These are phyloP conservation scores for Peromyscus attwateri DNA, from an alignment of 2,797 vertebrate species.

Conservation along the genomic window DNA sequence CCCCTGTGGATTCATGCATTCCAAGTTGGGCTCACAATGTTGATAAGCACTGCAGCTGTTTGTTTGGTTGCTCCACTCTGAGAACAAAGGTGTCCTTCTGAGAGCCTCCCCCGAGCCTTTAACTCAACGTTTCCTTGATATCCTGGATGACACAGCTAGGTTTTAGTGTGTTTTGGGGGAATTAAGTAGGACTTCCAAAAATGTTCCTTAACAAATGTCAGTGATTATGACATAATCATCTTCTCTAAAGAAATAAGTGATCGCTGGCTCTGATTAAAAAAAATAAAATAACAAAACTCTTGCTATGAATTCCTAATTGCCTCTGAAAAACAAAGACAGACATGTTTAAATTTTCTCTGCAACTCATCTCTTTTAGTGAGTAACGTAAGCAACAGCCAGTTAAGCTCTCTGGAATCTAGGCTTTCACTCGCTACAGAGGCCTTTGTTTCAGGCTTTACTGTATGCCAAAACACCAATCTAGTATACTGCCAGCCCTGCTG, in stretches of 20 bases:
- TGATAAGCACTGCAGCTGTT: constrained; percentile 37
- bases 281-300: not conserved
- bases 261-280: constrained; percentile 53
- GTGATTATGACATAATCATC: constrained; percentile 13
- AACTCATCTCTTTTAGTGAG: constrained; percentile 12
- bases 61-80: not conserved
- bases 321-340: constrained; percentile 55
- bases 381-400: constrained; percentile 23
- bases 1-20: not conserved
- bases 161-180: not conserved
- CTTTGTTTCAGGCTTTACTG: not conserved
- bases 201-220: not conserved
- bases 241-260: constrained; percentile 40
- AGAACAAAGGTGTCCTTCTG: constrained; percentile 63
- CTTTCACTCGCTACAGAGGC: not conserved
- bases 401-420: not conserved
- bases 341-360: constrained; percentile 45
- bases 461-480: not conserved
- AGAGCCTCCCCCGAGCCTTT: not conserved
- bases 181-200: not conserved
- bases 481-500: not conserved
- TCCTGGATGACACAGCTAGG: not conserved
- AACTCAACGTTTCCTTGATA: not conserved
- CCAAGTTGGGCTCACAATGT: not conserved
- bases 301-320: constrained; percentile 67